phyloP scores from a whole-genome alignment of 2,113 vertebrate species.

The Ascaphus truei region DNA sequence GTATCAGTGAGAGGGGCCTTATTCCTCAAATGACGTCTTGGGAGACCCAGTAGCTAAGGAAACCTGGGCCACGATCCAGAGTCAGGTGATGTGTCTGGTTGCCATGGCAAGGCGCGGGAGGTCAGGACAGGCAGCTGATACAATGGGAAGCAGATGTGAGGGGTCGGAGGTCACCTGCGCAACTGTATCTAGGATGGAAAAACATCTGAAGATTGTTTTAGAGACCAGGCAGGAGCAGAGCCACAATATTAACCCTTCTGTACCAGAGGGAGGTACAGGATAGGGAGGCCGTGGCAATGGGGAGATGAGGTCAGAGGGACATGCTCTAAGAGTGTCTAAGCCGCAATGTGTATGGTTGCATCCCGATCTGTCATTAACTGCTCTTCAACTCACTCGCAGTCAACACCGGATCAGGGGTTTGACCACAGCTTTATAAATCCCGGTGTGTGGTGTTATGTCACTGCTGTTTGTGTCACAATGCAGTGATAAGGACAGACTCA shows the following conservation, averaged over 20 bases:
- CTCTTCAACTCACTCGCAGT: too few relatives aligned
- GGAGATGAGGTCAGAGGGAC: not conserved
- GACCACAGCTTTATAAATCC: too few relatives aligned
- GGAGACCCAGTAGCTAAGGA: slow-evolving; percentile 8
- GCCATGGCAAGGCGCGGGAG: too few relatives aligned
- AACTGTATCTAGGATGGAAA: not conserved
- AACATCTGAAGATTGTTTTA: slow-evolving; percentile 4
- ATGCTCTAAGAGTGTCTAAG: not conserved
- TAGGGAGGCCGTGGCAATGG: not conserved
- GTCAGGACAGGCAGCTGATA: slow-evolving; percentile 2
- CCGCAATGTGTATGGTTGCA: too few relatives aligned
- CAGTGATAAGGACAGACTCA: too few relatives aligned
- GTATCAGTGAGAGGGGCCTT: not conserved
- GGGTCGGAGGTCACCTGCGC: not conserved
- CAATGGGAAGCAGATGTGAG: slow-evolving; percentile 21
- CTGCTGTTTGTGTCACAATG: too few relatives aligned
- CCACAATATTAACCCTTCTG: not conserved
- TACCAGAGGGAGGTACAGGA: not conserved
- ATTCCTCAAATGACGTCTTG: not conserved
- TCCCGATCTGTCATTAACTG: too few relatives aligned
- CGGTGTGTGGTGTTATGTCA: too few relatives aligned
- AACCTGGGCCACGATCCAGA: not conserved
- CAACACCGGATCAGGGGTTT: too few relatives aligned
- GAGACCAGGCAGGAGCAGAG: too few relatives aligned
- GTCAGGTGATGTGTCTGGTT: slow-evolving; percentile 26